A percentile compares a stretch with the other conserved stretches of the same genome.
phyloP scores from a whole-genome alignment of 2,797 vertebrate species.

The Neostethus bicornis region DNA sequence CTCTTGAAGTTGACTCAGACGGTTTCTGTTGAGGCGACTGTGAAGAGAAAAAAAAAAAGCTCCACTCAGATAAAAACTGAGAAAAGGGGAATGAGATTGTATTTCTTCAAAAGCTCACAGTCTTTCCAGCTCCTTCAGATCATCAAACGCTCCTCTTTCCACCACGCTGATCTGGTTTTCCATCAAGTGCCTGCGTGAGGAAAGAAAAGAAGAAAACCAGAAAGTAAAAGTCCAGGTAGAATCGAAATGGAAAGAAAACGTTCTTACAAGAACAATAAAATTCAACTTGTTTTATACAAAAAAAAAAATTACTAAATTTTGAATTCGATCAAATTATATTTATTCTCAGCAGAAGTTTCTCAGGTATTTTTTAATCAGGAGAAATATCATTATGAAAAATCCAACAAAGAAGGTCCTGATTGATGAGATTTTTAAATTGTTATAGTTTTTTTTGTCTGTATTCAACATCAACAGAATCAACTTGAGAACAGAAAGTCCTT shows the following conservation, averaged over 20 bases:
- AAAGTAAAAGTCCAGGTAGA: background rate
- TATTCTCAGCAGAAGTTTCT: too few species aligned
- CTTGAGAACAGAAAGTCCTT: slow-evolving; percentile 41
- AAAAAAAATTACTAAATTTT: too few species aligned
- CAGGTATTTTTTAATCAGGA: too few species aligned
- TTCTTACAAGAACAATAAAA: too few species aligned
- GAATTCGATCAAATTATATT: too few species aligned
- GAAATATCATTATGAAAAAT: too few species aligned
- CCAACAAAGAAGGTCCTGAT: too few species aligned
- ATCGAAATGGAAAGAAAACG: too few species aligned
- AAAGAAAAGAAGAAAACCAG: background rate
- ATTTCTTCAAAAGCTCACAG: slow-evolving; percentile 81
- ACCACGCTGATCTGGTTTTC: slow-evolving; percentile 90
- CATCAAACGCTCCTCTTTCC: slow-evolving; percentile 89
- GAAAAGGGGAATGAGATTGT: background rate
- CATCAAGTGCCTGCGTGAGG: slow-evolving; percentile 88
- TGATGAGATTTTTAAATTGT: too few species aligned
- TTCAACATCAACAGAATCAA: too few species aligned
- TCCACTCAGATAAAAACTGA: background rate
- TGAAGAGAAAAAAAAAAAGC: slow-evolving; percentile 17
- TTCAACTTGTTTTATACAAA: too few species aligned
- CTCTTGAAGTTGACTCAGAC: slow-evolving; percentile 85
- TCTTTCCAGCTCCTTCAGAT: slow-evolving; percentile 92
- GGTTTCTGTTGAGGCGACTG: slow-evolving; percentile 92
- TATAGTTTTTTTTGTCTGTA: too few species aligned